Conservation (phyloP, 1,140 invertebrate species). For the Ceratitis capitata region DNA sequence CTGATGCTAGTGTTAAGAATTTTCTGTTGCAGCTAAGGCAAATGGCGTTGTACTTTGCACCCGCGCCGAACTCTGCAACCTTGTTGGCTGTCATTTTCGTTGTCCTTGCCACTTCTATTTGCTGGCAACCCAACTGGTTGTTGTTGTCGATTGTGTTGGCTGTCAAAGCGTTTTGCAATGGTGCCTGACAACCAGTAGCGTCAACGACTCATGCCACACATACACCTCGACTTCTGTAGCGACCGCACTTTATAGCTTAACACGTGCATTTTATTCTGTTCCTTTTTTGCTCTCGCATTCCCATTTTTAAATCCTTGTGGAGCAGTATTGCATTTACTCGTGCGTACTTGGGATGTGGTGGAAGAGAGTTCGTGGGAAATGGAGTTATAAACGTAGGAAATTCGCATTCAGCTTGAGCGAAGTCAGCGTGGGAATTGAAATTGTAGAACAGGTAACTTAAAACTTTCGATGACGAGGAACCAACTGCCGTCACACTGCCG, state of each 20-base stretch:
- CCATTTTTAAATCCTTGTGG: no score
- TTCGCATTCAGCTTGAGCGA: no score
- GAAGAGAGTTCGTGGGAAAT: no score
- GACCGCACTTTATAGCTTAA: neutral
- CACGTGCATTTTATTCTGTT: neutral
- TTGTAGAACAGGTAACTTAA: no score
- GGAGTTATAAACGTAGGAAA: no score
- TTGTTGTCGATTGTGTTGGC: conserved; percentile 47
- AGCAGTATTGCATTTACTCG: no score
- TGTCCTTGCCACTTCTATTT: neutral
- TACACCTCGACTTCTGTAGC: neutral
- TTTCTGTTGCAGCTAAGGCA: conserved; percentile 51
- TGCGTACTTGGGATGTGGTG: no score
- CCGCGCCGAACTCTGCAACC: conserved; percentile 23
- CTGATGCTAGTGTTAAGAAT: conserved; percentile 60
- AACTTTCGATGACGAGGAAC: no score
- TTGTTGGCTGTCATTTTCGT: conserved; percentile 45
- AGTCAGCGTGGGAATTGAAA: no score
- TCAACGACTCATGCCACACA: neutral
- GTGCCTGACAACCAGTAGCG: conserved; percentile 40
- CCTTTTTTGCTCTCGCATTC: no score
- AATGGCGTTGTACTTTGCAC: conserved; percentile 56
- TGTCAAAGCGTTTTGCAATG: conserved; percentile 41
- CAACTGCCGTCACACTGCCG: no score
- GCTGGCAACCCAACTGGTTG: conserved; percentile 33